Evolutionary conservation across 2,113 vertebrate genomes (phyloP), one percentile per base, ranked within the genome.

Genomic region (Suricata suricatta): DNA sequence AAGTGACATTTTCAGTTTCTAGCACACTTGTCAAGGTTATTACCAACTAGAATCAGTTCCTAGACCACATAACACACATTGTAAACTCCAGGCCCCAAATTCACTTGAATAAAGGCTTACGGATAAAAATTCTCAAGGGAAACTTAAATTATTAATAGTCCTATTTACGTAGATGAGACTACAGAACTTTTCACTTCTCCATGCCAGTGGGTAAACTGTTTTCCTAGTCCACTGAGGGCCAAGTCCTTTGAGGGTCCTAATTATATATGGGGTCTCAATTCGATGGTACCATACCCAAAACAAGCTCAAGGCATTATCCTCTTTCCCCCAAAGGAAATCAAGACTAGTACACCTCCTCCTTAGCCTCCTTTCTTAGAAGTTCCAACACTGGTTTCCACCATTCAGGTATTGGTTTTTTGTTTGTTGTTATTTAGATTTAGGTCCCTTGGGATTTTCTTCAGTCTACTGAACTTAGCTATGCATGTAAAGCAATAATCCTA

Each of bases 181-280:
- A 66, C 63, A 94, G 54, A 94, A 81, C 13, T 63, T 91, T 86
- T 95, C 33, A 91, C 79, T 41, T 88, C 29, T 60, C 38, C 50
- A 44, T 71, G 21, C 19, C 76, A 72, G 50, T 23, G 12, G 81
- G 41, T 47, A 84, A 93, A 84, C 68, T 84, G 12, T 68, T 80
- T 81, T 81, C 64, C 66, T 72, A 92, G 41, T n/a, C 41, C 11
- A n/a, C 3, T n/a, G 66, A 64, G 38, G 8, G 19, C 63, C 68
- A 94, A 52, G 50, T 31, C 3, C 33, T 77, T 9, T 57, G 5
- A 60, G 50, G 41, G 33, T 63, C 38, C 38, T 86, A 82, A 72
- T 72, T 84, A 80, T 72, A 81, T 16, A 10, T 82, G 44, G 74
- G 9, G 29, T 82, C 35, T 92, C 90, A 88, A 92, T n/a, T 92